Evolutionary conservation across 2,888 invertebrate genomes (phyloP).

Genomic region (Frankliniella intonsa): DNA sequence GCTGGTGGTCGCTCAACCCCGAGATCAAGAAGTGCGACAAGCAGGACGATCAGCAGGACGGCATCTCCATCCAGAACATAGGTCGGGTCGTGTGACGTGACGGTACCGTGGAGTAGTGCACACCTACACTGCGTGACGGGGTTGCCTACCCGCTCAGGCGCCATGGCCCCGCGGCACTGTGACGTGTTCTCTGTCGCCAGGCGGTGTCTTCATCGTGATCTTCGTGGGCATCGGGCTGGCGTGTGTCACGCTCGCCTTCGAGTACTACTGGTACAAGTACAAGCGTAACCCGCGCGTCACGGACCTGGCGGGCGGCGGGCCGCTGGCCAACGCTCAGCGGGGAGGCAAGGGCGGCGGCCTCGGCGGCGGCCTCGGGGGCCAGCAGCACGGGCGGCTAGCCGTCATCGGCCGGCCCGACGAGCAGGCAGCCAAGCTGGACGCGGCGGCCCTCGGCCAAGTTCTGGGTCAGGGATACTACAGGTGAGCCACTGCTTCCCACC

Average conservation of each 20-base stretch:
- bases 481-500: neutral
- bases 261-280: slow-evolving; percentile 91
- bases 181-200: slow-evolving; percentile 40
- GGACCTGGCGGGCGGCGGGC: slow-evolving; percentile 58
- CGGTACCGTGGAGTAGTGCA: no score
- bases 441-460: neutral
- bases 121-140: no score
- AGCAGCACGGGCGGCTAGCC: neutral
- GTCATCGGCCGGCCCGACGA: slow-evolving; percentile 5
- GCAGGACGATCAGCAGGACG: slow-evolving; percentile 89
- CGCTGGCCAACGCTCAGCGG: neutral
- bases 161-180: no score
- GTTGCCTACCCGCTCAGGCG: no score
- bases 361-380: neutral
- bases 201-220: slow-evolving; percentile 94
- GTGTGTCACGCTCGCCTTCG: slow-evolving; percentile 83
- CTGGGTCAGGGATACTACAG: neutral
- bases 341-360: neutral
- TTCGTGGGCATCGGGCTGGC: slow-evolving; percentile 92
- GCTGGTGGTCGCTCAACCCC: slow-evolving; percentile 92
- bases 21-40: slow-evolving; percentile 72
- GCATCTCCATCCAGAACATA: slow-evolving; percentile 96
- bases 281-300: slow-evolving; percentile 57
- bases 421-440: slow-evolving; percentile 2
- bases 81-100: slow-evolving; percentile 49